phyloP scores from a whole-genome alignment of 92 coral and sea anemone genomes.

The Epizoanthus stellaris region DNA sequence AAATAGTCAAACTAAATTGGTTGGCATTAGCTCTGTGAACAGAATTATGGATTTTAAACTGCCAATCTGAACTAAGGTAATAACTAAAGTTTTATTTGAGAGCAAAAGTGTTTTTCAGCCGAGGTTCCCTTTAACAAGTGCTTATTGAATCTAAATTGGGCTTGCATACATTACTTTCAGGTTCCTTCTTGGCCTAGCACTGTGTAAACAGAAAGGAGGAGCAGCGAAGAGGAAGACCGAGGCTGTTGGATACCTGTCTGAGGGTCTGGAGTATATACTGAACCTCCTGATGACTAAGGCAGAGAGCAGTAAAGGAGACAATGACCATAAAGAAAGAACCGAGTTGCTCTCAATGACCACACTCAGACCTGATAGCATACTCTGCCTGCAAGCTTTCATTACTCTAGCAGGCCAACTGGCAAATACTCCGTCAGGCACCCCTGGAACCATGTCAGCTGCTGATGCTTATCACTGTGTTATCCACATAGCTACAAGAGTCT shows the following conservation, averaged over 20 bases:
- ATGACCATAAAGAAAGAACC: constrained; percentile 49
- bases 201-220: constrained; percentile 69
- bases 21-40: no score
- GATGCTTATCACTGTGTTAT: constrained; percentile 61
- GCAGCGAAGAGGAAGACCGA: constrained; percentile 73
- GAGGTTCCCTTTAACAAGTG: not conserved
- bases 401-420: constrained; percentile 70
- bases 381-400: constrained; percentile 78
- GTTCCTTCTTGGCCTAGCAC: constrained; percentile 86
- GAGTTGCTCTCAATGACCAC: constrained; percentile 62
- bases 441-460: constrained; percentile 66
- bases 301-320: constrained; percentile 31
- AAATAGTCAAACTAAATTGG: no score
- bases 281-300: constrained; percentile 54
- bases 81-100: no score
- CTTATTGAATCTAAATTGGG: not conserved
- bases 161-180: constrained; percentile 34
- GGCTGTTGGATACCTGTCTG: constrained; percentile 80
- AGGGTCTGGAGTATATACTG: constrained; percentile 81
- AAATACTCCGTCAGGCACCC: constrained; percentile 32
- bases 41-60: no score
- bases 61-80: no score
- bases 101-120: no score
- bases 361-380: constrained; percentile 68
- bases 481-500: constrained; percentile 56